Evolutionary conservation across 1,140 invertebrate genomes (phyloP).

Genomic region (Neoseiulus cucumeris): DNA sequence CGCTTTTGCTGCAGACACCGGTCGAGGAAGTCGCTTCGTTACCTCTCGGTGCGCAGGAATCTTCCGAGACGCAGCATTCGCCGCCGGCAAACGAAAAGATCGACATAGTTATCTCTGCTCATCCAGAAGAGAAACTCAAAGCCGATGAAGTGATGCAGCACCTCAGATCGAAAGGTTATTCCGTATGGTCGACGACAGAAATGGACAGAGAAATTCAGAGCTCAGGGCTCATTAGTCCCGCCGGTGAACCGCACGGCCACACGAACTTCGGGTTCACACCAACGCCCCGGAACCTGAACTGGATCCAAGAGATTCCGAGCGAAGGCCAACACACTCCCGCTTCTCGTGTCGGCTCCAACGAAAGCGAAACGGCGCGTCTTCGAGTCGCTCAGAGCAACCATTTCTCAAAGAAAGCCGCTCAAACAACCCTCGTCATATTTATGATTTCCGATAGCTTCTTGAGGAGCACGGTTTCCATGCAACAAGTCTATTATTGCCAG

Average conservation of each 20-base stretch:
- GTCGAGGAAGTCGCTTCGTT: slow-evolving; percentile 7
- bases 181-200: slow-evolving; percentile 4
- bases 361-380: neutral
- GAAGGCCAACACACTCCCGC: neutral
- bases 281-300: neutral
- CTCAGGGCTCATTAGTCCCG: neutral
- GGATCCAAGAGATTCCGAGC: neutral
- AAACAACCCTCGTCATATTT: neutral
- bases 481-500: slow-evolving; percentile 30
- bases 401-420: neutral
- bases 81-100: neutral
- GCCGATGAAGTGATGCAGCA: neutral
- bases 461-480: neutral
- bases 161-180: neutral
- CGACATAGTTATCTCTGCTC: slow-evolving; percentile 21
- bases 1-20: neutral
- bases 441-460: neutral
- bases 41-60: neutral
- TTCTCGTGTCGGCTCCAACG: neutral
- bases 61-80: neutral
- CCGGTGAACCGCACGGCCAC: neutral
- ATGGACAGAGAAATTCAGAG: neutral
- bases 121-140: slow-evolving; percentile 7
- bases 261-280: neutral
- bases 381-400: neutral